Evolutionary conservation across 2,888 invertebrate genomes (phyloP), one percentile per base, ranked within the genome.

Genomic region (Protonemura montana): DNA sequence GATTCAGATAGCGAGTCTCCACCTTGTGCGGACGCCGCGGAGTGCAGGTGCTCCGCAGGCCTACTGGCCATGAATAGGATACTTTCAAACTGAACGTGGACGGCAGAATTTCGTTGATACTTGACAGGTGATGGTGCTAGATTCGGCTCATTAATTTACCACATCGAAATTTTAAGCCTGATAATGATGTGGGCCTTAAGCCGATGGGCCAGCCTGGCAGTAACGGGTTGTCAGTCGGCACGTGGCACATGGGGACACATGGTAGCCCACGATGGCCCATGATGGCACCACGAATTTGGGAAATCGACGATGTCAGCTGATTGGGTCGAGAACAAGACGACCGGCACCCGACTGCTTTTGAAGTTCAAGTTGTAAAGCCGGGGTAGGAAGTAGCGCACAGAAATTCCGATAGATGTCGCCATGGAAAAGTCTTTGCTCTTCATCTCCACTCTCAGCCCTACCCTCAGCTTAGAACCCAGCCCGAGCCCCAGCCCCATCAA

Each of bases 31-130:
- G 35, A 2, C 21, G 59, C 59, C 59, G 21, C 21, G 3, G 59
- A 21, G 7, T 78, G 78, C 78, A 78, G 78, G n/a, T 78, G 78
- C n/a, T 3, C 2, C 78, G 2, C 27, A 25, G 28, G 25, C 28
- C 78, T 26, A 26, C 78, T 78, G 78, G 78, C 78, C 78, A 26
- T 78, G 78, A 78, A 78, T 27, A 78, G 76, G 21, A 26, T 28
- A 78, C 78, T 78, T 78, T 78, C 78, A 25, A 78, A 78, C 78
- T 59, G 59, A 21, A 59, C 59, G 59, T 21, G 59, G 13, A 59
- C 59, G 59, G 16, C 21, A 59, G 59, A 59, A 59, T 59, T 59
- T 59, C 1, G 59, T 59, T 59, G 59, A 59, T 59, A 21, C 59
- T 21, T 59, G 59, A 59, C 59, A 59, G 59, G 59, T 59, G 59